phyloP scores from a whole-genome alignment of 2,113 vertebrate genomes.

The Garra rufa region DNA sequence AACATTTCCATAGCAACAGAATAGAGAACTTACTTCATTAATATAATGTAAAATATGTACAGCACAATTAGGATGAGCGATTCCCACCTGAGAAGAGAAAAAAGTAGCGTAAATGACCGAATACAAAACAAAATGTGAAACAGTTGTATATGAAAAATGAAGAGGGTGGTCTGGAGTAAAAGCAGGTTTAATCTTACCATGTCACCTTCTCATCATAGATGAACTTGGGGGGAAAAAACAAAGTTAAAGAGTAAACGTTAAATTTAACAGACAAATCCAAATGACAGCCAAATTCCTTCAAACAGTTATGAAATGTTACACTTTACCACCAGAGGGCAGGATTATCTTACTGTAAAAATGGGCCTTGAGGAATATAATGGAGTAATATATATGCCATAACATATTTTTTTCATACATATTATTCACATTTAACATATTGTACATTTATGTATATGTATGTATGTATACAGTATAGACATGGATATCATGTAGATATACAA shows the following conservation, averaged over 20 bases:
- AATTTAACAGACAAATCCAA: neutral
- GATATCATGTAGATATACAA: neutral
- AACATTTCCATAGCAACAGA: neutral
- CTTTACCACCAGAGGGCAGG: slow-evolving; percentile 52
- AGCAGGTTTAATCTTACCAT: slow-evolving; percentile 81
- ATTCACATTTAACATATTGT: too few relatives aligned
- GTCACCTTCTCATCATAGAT: slow-evolving; percentile 97
- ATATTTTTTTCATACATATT: too few relatives aligned
- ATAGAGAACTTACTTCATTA: slow-evolving; percentile 93
- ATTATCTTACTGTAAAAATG: neutral
- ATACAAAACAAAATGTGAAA: slow-evolving; percentile 10
- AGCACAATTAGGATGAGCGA: slow-evolving; percentile 90
- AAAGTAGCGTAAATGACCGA: neutral
- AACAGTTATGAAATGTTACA: neutral
- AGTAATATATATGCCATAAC: too few relatives aligned
- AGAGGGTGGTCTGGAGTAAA: neutral
- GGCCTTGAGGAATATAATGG: neutral
- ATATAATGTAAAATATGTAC: slow-evolving; percentile 94
- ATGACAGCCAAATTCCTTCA: neutral
- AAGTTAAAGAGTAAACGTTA: neutral
- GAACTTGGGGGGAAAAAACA: slow-evolving; percentile 83
- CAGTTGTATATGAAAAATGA: neutral
- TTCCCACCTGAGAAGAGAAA: slow-evolving; percentile 87
- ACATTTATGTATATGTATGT: too few relatives aligned
- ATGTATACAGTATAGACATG: neutral